A percentile compares a stretch with the other conserved stretches of the same genome.
phyloP scores from a whole-genome alignment of 2,113 vertebrate species.

The Tachysurus fulvidraco region DNA sequence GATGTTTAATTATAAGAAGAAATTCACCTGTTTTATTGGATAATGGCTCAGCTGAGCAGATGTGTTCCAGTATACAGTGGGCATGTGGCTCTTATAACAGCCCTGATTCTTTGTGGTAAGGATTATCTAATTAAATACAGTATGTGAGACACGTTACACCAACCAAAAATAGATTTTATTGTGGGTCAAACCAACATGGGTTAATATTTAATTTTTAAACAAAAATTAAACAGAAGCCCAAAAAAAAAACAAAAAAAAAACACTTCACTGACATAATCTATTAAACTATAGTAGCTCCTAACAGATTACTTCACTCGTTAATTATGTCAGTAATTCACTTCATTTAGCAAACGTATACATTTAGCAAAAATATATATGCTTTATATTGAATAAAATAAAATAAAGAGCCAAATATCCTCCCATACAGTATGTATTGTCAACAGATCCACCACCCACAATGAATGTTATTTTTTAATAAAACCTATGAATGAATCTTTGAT shows the following conservation, averaged over 20 bases:
- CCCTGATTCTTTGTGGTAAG: not conserved
- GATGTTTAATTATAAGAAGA: not conserved
- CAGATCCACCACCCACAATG: not conserved
- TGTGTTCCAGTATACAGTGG: not conserved
- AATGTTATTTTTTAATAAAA: not conserved
- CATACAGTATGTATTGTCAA: not conserved
- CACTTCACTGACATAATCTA: not conserved
- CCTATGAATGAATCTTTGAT: not conserved
- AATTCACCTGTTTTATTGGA: not conserved
- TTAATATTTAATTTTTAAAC: not conserved
- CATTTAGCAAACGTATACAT: not conserved
- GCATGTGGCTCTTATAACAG: not conserved
- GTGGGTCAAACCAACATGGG: not conserved
- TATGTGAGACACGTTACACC: not conserved
- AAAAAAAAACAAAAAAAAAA: not conserved
- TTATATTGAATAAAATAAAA: not conserved
- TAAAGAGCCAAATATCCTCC: not conserved
- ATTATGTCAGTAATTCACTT: not conserved
- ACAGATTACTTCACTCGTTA: not conserved
- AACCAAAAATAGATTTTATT: constrained; percentile 8
- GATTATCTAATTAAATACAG: not conserved
- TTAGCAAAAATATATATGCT: too few relatives aligned
- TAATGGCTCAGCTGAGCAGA: not conserved
- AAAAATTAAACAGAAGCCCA: not conserved
- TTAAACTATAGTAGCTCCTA: not conserved